Percentiles rank a stretch among this genome's conserved stretches.
These are phyloP conservation scores for Alexandromys fortis DNA, from an alignment of 2,113 vertebrate species.

Conservation along the genomic window DNA sequence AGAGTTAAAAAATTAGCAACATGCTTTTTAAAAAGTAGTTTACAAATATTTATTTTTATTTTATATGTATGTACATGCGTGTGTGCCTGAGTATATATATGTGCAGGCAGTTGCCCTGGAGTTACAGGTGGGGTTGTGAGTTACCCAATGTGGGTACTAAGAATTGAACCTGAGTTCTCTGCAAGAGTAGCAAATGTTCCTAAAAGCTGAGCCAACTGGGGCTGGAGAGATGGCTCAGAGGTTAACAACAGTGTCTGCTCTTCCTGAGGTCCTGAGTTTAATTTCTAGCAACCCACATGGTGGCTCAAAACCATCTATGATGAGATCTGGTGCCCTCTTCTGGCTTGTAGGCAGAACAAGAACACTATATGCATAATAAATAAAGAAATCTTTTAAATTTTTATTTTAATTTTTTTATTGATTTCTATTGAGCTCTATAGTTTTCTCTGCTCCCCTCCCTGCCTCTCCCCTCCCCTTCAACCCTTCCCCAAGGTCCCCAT, in stretches of 20 bases:
- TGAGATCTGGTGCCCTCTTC: background rate
- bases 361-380: background rate
- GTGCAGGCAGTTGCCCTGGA: background rate
- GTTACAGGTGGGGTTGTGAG: background rate
- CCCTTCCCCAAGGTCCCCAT: too few relatives aligned
- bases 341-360: background rate
- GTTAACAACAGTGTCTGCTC: background rate
- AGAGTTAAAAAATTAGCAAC: background rate
- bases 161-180: background rate
- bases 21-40: conserved; percentile 4
- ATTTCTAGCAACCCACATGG: background rate
- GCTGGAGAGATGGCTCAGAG: too few relatives aligned
- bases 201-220: background rate
- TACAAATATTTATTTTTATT: background rate
- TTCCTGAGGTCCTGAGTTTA: background rate
- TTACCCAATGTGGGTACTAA: background rate
- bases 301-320: background rate
- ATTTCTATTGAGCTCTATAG: too few relatives aligned
- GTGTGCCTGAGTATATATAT: background rate
- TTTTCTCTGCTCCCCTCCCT: too few relatives aligned
- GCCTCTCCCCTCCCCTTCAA: too few relatives aligned
- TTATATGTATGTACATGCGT: background rate
- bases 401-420: too few relatives aligned
- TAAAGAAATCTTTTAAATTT: too few relatives aligned
- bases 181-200: background rate